phyloP scores from a whole-genome alignment of 2,797 vertebrate genomes.

The Pantherophis vulpinus region DNA sequence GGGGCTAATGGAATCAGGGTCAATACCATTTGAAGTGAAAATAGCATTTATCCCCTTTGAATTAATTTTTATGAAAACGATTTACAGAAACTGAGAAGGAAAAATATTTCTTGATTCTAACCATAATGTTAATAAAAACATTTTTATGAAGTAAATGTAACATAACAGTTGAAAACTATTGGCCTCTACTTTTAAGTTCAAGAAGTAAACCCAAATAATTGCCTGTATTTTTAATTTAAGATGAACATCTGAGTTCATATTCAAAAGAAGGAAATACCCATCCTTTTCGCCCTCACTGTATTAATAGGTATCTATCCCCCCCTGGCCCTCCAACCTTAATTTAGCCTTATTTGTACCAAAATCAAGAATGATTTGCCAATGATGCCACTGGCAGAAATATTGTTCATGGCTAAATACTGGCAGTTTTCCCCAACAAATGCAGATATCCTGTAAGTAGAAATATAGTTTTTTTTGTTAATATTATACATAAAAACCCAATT shows the following conservation, averaged over 20 bases:
- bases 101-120: neutral
- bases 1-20: conserved; percentile 8
- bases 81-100: neutral
- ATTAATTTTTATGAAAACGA: conserved; percentile 28
- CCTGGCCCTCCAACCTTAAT: neutral
- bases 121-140: neutral
- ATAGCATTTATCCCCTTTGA: neutral
- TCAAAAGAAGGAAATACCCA: neutral
- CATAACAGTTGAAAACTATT: neutral
- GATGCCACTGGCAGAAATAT: neutral
- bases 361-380: neutral
- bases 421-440: neutral
- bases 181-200: neutral
- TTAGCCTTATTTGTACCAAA: neutral
- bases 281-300: neutral
- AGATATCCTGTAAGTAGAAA: neutral
- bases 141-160: conserved; percentile 4
- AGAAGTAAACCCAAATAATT: neutral
- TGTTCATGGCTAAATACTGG: neutral
- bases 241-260: neutral
- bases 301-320: too few species aligned
- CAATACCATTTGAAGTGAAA: conserved; percentile 19
- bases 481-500: conserved; percentile 2
- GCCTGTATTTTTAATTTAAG: neutral
- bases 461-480: neutral